Evolutionary conservation across 2,888 invertebrate genomes (phyloP), one percentile per base, ranked within the genome.

Genomic region (Clostera curtula): DNA sequence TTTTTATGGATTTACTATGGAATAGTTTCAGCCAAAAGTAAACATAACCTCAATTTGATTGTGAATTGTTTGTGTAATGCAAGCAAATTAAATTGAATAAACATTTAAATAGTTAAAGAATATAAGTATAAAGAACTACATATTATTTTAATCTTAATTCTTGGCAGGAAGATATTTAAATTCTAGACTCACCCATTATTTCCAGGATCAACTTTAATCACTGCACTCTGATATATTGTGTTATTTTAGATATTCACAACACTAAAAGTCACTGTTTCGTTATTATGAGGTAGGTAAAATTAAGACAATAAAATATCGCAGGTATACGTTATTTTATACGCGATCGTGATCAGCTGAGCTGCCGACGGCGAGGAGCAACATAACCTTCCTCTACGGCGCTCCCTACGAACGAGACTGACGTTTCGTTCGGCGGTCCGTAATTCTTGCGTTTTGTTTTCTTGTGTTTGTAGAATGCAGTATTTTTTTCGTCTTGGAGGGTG

Each of bases 401-500:
- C 56, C 55, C 52, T 53, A 60, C 68, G n/a, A n/a, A n/a, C n/a
- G n/a, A 60, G 68, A 82, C 80, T 82, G 73, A 67, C 49, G 48
- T 37, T 28, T 24, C 28, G 38, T 33, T 34, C 35, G n/a, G 37
- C 43, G 36, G 34, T 32, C 39, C 33, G 34, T 36, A 25, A 25
- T n/a, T 8, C 14, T 31, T 41, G 39, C 52, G 48, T 47, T 49
- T 46, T 40, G 43, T 49, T 55, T 55, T 50, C 48, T 49, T 49
- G 43, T 40, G 43, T 38, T 43, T 43, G 34, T 25, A 19, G 31
- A 29, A 49, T 44, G 49, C 56, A n/a, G n/a, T n/a, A n/a, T n/a
- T n/a, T n/a, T n/a, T n/a, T n/a, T n/a, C n/a, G n/a, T n/a, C n/a
- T 39, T 36, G 37, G 31, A 43, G 36, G 42, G 34, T 31, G 28